Conservation (phyloP, 2,888 invertebrate species). For the Mesopsocus fuscifrons region DNA sequence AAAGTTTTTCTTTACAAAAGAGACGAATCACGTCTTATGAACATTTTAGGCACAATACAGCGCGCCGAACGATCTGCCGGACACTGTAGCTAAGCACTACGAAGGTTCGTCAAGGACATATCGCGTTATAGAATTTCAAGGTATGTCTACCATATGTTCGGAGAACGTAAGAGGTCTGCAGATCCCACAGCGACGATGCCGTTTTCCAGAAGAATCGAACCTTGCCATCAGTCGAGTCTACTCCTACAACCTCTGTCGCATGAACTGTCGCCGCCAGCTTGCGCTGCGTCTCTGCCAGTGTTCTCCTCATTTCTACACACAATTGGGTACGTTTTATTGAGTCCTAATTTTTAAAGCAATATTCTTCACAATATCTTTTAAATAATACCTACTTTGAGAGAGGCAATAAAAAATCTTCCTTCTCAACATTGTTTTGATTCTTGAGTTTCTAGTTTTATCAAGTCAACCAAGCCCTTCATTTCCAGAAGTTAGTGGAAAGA, state of each 20-base stretch:
- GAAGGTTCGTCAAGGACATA: background rate
- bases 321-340: too few relatives aligned
- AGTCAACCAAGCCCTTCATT: background rate
- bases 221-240: slow-evolving; percentile 21
- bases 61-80: background rate
- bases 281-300: slow-evolving; percentile 23
- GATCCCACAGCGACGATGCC: slow-evolving; percentile 22
- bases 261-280: slow-evolving; percentile 23
- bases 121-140: background rate
- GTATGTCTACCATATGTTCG: slow-evolving; percentile 21
- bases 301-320: slow-evolving; percentile 23
- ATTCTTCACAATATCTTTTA: too few relatives aligned
- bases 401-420: too few relatives aligned
- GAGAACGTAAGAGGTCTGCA: slow-evolving; percentile 26
- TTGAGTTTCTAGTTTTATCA: too few relatives aligned
- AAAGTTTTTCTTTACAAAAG: too few relatives aligned
- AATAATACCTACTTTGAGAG: too few relatives aligned
- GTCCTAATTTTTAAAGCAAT: too few relatives aligned
- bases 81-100: background rate
- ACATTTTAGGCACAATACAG: slow-evolving; percentile 20
- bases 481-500: background rate
- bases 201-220: slow-evolving; percentile 20
- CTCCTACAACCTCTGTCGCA: slow-evolving; percentile 23
- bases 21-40: too few relatives aligned
- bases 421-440: too few relatives aligned